Conservation (phyloP, 2,113 vertebrate species). For the Cyanocitta stelleri region DNA sequence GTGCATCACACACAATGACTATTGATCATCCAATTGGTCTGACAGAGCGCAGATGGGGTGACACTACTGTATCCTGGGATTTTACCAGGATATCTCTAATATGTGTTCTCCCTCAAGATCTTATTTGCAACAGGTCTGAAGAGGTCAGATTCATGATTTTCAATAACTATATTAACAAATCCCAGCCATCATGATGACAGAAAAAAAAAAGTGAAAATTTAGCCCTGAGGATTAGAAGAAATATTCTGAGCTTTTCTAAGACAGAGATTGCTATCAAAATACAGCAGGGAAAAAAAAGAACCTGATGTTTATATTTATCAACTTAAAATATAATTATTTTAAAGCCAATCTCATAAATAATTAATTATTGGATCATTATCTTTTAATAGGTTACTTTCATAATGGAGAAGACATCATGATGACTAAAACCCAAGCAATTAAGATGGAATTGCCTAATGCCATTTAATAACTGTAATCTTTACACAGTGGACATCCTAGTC, state of each 20-base stretch:
- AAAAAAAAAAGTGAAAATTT: background rate
- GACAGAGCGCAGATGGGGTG: background rate
- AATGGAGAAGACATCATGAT: background rate
- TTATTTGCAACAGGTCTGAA: background rate
- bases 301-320: background rate
- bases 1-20: background rate
- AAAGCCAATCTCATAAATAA: background rate
- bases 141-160: background rate
- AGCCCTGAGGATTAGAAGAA: background rate
- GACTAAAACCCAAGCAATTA: background rate
- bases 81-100: background rate
- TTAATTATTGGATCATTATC: background rate
- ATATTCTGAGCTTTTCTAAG: background rate
- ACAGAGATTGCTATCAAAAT: background rate
- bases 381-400: conserved; percentile 4
- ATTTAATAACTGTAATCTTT: background rate
- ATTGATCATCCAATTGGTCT: background rate
- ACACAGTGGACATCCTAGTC: background rate
- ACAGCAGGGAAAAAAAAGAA: background rate
- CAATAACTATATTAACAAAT: background rate
- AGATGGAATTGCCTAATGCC: background rate
- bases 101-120: background rate
- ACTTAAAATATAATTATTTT: background rate
- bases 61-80: background rate
- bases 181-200: background rate